phyloP scores from a whole-genome alignment of 2,113 vertebrate genomes.

The Aspidoscelis tigris region DNA sequence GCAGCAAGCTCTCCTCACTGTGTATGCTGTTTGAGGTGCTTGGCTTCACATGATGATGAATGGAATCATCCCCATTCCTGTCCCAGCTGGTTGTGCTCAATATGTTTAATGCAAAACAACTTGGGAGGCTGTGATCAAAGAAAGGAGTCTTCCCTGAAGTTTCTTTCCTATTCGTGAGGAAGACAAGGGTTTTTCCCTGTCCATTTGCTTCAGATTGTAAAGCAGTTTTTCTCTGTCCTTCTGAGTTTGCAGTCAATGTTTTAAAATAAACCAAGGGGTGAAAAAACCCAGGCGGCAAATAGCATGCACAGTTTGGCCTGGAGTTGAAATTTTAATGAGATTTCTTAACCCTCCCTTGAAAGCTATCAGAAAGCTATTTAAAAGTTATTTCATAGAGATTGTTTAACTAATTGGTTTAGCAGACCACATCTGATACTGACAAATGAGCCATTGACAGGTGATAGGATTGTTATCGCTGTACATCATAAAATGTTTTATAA shows the following conservation, averaged over 20 bases:
- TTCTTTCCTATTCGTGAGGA: not conserved
- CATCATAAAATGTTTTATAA: constrained; percentile 44
- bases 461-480: constrained; percentile 34
- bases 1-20: not conserved
- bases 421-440: not conserved
- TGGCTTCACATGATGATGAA: not conserved
- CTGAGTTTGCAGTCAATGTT: not conserved
- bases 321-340: constrained; percentile 23
- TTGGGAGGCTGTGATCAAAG: not conserved
- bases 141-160: not conserved
- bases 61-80: not conserved
- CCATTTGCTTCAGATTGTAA: no score
- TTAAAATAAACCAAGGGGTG: not conserved
- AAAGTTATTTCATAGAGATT: constrained; percentile 36
- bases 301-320: not conserved
- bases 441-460: constrained; percentile 40
- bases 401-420: constrained; percentile 47
- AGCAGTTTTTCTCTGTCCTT: not conserved
- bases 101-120: not conserved
- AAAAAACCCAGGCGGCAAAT: not conserved
- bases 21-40: not conserved
- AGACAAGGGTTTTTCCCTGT: not conserved
- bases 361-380: constrained; percentile 41
- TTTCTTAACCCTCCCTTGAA: constrained; percentile 20
- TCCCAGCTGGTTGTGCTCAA: no score